Evolutionary conservation across 2,113 vertebrate species (phyloP), one percentile per base, ranked within the genome.

Genomic region (Cynoglossus semilaevis): DNA sequence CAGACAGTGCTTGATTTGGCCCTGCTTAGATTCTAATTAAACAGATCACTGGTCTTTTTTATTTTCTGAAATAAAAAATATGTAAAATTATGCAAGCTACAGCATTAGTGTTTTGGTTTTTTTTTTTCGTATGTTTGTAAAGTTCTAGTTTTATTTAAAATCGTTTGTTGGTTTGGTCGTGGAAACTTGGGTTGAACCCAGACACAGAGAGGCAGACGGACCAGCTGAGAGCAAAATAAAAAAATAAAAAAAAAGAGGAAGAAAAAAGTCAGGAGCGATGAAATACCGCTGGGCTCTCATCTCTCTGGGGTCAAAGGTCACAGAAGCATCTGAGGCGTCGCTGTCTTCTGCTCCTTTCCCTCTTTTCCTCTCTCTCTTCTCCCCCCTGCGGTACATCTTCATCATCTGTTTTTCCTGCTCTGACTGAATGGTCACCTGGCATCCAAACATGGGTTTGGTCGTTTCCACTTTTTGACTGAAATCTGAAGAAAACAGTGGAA

Each of bases 381-480:
- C 96, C 84, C 98, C 96, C 40, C 94, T 91, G 43, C 95, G 95
- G 85, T 90, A 92, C 0, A 94, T 89, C 84, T 96, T 98, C 88
- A 96, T 88, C 91, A 98, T 88, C 80, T 93, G 90, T 52, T 88
- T 95, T 87, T 98, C 96, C 86, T 96, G 94, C 87, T 98, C 95
- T 48, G 96, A 98, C 7, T 95, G 95, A 87, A 98, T 94, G 80
- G 92, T 98, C 75, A 98, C 95, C 92, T 99, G 97, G 85, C 95
- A 97, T 19, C 94, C 93, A 36, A 91, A 97, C 79, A 84, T 88
- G 13, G 95, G 96, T 68, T 93, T 94, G 54, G 74, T 7, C 67
- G 85, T 92, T 70, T 96, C 96, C 8, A 82, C 79, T 81, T 88
- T 93, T 60, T 89, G 63, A 42, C 67, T 56, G 7, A 63, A 47